A percentile compares a stretch with the other conserved stretches of the same genome.
Conservation (phyloP, 2,888 invertebrate species). For the Cinara cedri region DNA sequence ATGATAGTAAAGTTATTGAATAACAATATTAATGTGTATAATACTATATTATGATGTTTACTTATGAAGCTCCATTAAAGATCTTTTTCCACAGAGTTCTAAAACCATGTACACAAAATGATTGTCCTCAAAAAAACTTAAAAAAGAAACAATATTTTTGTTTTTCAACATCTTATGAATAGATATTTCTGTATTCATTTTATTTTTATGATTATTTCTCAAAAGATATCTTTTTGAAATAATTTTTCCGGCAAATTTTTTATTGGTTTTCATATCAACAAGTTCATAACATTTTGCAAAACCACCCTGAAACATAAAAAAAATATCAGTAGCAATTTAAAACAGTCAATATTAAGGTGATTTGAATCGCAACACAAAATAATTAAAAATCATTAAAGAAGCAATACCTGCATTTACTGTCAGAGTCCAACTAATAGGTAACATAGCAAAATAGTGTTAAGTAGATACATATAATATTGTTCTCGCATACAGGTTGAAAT, state of each 20-base stretch:
- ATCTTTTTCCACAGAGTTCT: slow-evolving; percentile 82
- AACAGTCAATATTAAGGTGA: too few relatives aligned
- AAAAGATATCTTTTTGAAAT: slow-evolving; percentile 92
- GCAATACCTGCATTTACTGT: neutral
- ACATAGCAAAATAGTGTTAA: neutral
- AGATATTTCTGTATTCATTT: slow-evolving; percentile 94
- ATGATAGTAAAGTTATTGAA: neutral
- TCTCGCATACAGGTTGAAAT: too few relatives aligned
- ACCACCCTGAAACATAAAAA: slow-evolving; percentile 80
- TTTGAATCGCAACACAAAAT: too few relatives aligned
- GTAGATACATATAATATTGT: neutral
- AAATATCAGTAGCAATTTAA: too few relatives aligned
- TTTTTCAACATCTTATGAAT: slow-evolving; percentile 90
- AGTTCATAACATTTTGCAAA: slow-evolving; percentile 99
- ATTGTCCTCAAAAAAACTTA: slow-evolving; percentile 75
- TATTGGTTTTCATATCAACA: slow-evolving; percentile 76
- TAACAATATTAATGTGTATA: neutral
- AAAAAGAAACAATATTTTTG: slow-evolving; percentile 91
- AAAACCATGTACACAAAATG: slow-evolving; percentile 61
- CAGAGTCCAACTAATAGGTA: neutral
- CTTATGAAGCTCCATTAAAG: slow-evolving; percentile 61
- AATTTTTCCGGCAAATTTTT: slow-evolving; percentile 92
- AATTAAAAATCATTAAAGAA: too few relatives aligned
- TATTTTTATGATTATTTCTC: slow-evolving; percentile 94
- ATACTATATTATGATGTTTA: slow-evolving; percentile 50